Evolutionary conservation across 2,888 invertebrate species (phyloP), one percentile per base, ranked within the genome.

Genomic region (Lacanobia wlatinum): DNA sequence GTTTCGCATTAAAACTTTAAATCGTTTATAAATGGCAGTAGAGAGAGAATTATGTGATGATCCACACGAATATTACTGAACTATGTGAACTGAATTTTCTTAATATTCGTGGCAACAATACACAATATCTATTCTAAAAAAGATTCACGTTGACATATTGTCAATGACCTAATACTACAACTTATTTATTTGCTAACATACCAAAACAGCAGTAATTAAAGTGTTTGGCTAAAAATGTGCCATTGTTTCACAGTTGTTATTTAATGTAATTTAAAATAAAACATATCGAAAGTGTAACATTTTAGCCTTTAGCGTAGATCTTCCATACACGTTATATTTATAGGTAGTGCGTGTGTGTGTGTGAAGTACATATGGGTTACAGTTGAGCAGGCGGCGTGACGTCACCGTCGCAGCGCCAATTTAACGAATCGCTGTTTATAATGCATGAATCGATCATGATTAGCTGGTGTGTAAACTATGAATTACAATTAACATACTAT

Each of bases 271-370:
- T 93, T 92, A 92, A 92, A 89, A 87, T 90, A 89, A 91, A 93
- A 95, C 96, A 96, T 96, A 96, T 96, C 96, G 95, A 92, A 92
- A 93, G 87, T 93, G 92, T 95, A 94, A 95, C 93, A 91, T 92
- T 92, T 93, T 95, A 96, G 95, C 95, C 93, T 94, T 94, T 96
- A 96, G 96, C 87, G 91, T 96, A 96, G 96, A 90, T 95, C 96
- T 96, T 96, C 96, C 95, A 95, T 92, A 93, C 93, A 93, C 91
- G 87, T 91, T 91, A 89, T 91, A 89, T 87, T 86, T 90, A 86
- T 86, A 84, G 87, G 91, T 93, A 93, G 93, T 90, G 90, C 87
- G 91, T 90, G 92, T 90, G 90, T 90, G 91, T 90, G 90, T 90
- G 89, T 87, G 88, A 85, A 88, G 85, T 88, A 84, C 83, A 87